Evolutionary conservation across 92 coral and sea anemone genomes (phyloP).

Genomic region (Plumapathes pennacea): DNA sequence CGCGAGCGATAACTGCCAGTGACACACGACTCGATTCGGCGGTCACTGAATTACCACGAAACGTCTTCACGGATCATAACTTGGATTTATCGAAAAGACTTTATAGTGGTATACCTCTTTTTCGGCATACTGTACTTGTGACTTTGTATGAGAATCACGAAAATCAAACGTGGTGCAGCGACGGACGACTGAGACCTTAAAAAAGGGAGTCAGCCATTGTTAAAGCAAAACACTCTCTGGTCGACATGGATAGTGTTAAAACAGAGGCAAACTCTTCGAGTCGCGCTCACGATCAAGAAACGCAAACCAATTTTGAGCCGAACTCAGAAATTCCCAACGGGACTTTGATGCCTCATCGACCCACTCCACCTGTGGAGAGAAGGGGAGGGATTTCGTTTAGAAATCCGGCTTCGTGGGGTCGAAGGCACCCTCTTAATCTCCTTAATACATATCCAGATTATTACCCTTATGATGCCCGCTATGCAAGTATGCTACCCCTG

Average conservation of each 20-base stretch:
- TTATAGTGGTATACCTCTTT: too few relatives aligned
- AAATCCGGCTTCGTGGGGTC: constrained; percentile 53
- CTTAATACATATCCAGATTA: constrained; percentile 47
- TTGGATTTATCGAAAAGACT: too few relatives aligned
- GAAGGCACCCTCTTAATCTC: constrained; percentile 46
- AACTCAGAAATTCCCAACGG: constrained; percentile 45
- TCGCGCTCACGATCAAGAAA: constrained; percentile 85
- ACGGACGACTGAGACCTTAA: too few relatives aligned
- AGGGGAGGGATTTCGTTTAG: constrained; percentile 44
- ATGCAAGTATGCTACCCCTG: constrained; percentile 50
- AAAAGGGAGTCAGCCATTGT: too few relatives aligned
- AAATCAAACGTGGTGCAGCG: neutral
- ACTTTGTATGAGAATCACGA: neutral
- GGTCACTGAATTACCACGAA: too few relatives aligned
- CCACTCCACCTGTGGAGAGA: constrained; percentile 14
- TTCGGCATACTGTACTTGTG: neutral
- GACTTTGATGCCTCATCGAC: constrained; percentile 16
- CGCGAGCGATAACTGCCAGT: too few relatives aligned
- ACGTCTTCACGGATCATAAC: neutral
- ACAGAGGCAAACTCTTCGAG: constrained; percentile 39
- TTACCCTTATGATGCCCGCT: constrained; percentile 63
- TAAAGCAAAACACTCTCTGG: too few relatives aligned
- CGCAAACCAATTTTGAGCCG: constrained; percentile 84
- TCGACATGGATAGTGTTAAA: constrained; percentile 58
- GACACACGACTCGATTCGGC: too few relatives aligned